Evolutionary conservation across 2,797 vertebrate genomes (phyloP).

Genomic region (Pangasius macronema): DNA sequence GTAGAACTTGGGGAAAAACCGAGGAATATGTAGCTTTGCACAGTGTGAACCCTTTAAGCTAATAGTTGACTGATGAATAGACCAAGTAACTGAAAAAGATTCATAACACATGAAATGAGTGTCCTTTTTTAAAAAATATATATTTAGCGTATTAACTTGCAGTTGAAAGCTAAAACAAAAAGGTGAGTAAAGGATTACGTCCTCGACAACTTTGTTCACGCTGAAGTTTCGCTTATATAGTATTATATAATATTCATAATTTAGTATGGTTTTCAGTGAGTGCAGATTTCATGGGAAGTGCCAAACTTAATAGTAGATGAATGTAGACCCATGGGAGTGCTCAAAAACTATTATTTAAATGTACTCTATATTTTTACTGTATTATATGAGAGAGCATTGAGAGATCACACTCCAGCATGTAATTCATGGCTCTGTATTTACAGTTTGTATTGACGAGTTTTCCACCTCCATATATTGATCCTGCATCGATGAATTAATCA

Average conservation of each 20-base stretch:
- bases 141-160: background rate
- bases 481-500: constrained; percentile 31
- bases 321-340: background rate
- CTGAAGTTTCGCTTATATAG: background rate
- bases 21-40: background rate
- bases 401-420: background rate
- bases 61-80: background rate
- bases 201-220: too few relatives aligned
- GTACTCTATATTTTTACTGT: background rate
- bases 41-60: background rate
- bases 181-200: background rate
- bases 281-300: background rate
- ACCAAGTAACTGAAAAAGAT: background rate
- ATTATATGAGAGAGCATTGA: background rate
- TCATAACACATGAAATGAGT: background rate
- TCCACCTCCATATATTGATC: constrained; percentile 6
- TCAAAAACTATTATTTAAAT: background rate
- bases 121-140: background rate
- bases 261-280: background rate
- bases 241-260: background rate
- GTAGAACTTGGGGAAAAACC: background rate
- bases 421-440: background rate
- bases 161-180: background rate
- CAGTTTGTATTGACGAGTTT: background rate
- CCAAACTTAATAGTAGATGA: background rate